Evolutionary conservation across 2,888 invertebrate genomes (phyloP).

Genomic region (Mellilla xanthometata): DNA sequence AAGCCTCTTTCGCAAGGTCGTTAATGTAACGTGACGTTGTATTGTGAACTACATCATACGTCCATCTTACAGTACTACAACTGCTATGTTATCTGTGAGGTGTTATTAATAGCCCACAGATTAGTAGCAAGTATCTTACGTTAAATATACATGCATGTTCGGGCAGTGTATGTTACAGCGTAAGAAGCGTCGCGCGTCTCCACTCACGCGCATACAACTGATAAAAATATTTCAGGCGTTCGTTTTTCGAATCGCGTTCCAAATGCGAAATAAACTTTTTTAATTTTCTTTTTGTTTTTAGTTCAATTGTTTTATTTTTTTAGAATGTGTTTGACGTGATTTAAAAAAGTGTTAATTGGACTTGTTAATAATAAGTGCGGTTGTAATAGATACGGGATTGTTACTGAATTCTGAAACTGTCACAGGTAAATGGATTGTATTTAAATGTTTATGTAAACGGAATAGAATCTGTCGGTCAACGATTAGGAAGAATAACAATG

Average conservation of each 20-base stretch:
- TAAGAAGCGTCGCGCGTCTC: background rate
- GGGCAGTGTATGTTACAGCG: background rate
- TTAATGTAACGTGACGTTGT: conserved; percentile 1
- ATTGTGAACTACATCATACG: background rate
- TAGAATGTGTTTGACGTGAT: too few species aligned
- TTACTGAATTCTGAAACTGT: background rate
- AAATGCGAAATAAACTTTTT: background rate
- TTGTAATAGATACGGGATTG: background rate
- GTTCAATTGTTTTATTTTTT: background rate
- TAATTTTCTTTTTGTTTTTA: background rate
- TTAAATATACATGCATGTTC: background rate
- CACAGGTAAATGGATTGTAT: conserved; percentile 3
- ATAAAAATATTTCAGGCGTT: too few species aligned
- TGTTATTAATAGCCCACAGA: conserved; percentile 14
- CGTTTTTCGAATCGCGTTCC: too few species aligned
- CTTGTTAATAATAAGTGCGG: background rate
- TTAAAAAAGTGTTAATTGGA: background rate
- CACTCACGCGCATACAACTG: too few species aligned
- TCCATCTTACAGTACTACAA: conserved; percentile 2
- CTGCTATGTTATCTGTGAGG: conserved; percentile 2
- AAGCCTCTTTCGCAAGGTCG: conserved; percentile 1
- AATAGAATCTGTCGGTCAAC: too few species aligned
- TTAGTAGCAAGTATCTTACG: conserved; percentile 7
- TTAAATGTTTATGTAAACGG: background rate
- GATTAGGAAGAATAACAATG: too few species aligned